Percentiles rank a stretch among this genome's conserved stretches.
Evolutionary conservation across 2,113 vertebrate species (phyloP).

Genomic region (Tylochromis polylepis): DNA sequence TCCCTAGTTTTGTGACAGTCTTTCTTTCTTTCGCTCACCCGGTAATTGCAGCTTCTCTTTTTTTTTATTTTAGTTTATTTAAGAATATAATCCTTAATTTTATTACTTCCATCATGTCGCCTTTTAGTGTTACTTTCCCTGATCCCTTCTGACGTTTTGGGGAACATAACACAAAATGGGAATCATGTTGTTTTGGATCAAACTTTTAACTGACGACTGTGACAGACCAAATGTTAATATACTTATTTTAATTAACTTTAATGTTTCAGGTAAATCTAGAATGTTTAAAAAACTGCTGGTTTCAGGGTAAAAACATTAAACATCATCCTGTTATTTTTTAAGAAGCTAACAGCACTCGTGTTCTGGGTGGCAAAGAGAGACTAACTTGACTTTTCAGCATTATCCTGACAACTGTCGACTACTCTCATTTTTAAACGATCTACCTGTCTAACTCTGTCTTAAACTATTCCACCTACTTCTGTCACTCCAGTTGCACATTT

Average conservation of each 20-base stretch:
- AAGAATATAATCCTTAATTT: not conserved
- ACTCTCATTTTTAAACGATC: not conserved
- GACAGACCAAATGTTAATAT: not conserved
- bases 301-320: not conserved
- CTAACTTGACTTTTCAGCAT: not conserved
- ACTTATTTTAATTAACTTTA: not conserved
- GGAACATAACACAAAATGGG: not conserved
- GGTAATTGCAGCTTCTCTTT: not conserved
- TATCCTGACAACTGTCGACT: not conserved
- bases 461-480: not conserved
- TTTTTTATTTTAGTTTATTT: not conserved
- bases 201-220: not conserved
- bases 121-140: not conserved
- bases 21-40: not conserved
- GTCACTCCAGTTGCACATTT: not conserved
- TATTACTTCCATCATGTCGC: not conserved
- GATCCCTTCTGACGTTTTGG: not conserved
- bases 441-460: not conserved
- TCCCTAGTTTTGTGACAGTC: not conserved
- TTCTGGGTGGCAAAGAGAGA: not conserved
- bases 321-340: not conserved
- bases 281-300: not conserved
- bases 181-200: not conserved
- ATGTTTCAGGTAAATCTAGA: not conserved
- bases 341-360: not conserved